A percentile compares a stretch with the other conserved stretches of the same genome.
Conservation (phyloP, 2,888 invertebrate species). For the Patella depressa region DNA sequence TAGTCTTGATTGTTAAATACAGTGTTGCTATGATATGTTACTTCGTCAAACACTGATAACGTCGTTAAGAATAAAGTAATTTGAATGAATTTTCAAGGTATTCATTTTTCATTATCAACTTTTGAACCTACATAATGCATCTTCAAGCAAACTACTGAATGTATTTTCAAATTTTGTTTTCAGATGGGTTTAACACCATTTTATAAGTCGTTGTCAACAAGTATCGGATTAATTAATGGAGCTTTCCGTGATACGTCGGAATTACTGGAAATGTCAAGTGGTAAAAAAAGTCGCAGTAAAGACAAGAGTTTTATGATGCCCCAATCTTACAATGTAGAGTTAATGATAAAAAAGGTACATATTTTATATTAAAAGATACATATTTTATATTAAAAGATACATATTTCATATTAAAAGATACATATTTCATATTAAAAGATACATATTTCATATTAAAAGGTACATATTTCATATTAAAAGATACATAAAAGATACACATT, state of each 20-base stretch:
- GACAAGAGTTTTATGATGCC: constrained; percentile 39
- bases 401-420: no score
- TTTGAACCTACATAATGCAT: no score
- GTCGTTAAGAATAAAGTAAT: no score
- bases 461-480: neutral
- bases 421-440: neutral
- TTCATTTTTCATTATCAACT: no score
- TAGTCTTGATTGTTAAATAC: no score
- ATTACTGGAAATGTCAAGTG: constrained; percentile 43
- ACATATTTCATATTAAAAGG: no score
- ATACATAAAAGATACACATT: no score
- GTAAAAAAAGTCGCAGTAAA: constrained; percentile 51
- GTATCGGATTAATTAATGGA: constrained; percentile 83
- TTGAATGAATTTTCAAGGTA: no score
- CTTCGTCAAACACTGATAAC: no score
- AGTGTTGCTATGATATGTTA: no score
- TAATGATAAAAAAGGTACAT: constrained; percentile 24
- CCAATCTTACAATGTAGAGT: constrained; percentile 49
- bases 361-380: neutral
- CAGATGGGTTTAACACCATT: constrained; percentile 60
- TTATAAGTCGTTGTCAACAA: constrained; percentile 51
- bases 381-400: no score
- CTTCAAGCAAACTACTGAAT: no score
- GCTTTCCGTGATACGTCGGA: constrained; percentile 77
- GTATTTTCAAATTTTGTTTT: constrained; percentile 15